Base-by-base conservation (phyloP, 53 echinoderm and acorn worm genomes). In the Luidia sarsii region DNA sequence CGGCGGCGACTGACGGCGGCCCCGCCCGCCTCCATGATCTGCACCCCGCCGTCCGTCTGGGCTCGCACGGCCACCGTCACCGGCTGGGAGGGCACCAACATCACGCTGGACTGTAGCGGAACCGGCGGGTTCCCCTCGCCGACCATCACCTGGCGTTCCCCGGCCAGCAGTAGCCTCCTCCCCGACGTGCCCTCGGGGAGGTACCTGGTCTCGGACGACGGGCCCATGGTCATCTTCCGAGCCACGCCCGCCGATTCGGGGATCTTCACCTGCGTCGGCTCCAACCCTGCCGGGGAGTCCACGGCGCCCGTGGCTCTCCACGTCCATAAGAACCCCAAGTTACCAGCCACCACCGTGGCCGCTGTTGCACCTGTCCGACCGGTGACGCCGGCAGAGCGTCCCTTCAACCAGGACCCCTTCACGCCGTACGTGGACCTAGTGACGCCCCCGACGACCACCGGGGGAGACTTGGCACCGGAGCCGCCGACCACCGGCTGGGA, bases 211-310 rank as follows among this genome's bases (percentile, higher is more conserved):
- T 79, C 90, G 3, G 79, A 90, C 14, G 82, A 87, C 33, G 95
- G 95, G 3, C 83, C 83, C 22, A 64, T 95, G 48, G 10, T 70
- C 28, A 81, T 95, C 41, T 84, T 84, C 16, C 64, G 35, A 64
- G 82, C 92, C 1, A 70, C 82, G 19, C 33, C 68, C 31, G 57
- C 84, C 33, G 95, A 95, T 80, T 57, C 80, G 24, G 95, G 95
- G 10, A 53, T 65, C 22, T 95, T 92, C 53, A 84, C 77, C 3
- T 95, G 95, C 48, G 71, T 87, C 37, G 92, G 90, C 19, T 85
- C 80, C 32, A 95, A 92, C 53, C 95, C 95, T 37, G 95, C 95
- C 23, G 95, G 95, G 16, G 82, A 50, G 34, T 90, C 92, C 0
- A 52, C 85, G n/a, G 81, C 82, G 21, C 57, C 79, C 10, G 65